Evolutionary conservation across 2,797 vertebrate species (phyloP).

Genomic region (Holocentrus rufus): DNA sequence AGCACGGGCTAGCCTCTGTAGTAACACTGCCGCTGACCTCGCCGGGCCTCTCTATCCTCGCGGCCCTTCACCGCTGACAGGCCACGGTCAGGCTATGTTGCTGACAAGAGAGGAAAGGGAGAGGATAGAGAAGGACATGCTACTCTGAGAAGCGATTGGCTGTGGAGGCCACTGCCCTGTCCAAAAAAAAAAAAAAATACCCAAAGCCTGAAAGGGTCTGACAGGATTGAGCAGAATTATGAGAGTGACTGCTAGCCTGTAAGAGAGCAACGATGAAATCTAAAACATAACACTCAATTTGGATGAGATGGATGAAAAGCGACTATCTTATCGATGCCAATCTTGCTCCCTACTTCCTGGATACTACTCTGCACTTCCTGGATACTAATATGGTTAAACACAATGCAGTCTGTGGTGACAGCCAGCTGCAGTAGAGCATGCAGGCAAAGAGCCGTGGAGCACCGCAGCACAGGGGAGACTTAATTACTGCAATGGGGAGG

Average conservation of each 20-base stretch:
- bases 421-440: constrained; percentile 34
- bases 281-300: neutral
- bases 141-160: constrained; percentile 22
- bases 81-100: constrained; percentile 51
- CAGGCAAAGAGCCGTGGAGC: constrained; percentile 15
- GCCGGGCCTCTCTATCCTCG: constrained; percentile 51
- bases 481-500: constrained; percentile 30
- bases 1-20: constrained; percentile 60
- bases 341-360: constrained; percentile 1
- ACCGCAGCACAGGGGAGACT: constrained; percentile 23
- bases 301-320: neutral
- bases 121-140: constrained; percentile 45
- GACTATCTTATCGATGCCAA: constrained; percentile 4
- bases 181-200: constrained; percentile 31
- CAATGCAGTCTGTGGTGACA: constrained; percentile 24
- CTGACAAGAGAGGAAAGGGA: constrained; percentile 61
- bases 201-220: constrained; percentile 16
- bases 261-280: no score
- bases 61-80: constrained; percentile 39
- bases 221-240: no score
- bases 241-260: no score
- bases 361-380: constrained; percentile 15
- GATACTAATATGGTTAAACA: constrained; percentile 15
- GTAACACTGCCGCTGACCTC: constrained; percentile 70
- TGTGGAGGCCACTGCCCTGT: constrained; percentile 28